phyloP scores from a whole-genome alignment of 2,113 vertebrate species.

The Dipodomys spectabilis region DNA sequence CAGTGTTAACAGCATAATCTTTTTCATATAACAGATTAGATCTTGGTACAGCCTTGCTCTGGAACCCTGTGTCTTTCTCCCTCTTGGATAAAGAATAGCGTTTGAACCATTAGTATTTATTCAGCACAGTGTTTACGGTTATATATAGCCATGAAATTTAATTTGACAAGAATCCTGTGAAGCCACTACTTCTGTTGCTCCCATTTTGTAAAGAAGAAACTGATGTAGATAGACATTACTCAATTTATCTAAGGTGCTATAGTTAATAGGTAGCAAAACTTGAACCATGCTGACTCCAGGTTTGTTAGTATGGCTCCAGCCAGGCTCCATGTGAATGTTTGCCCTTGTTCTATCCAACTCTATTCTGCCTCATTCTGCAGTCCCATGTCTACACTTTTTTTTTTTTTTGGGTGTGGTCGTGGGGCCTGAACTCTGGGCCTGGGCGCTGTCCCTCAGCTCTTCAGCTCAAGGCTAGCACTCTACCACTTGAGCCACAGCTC shows the following conservation, averaged over 20 bases:
- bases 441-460: too few relatives aligned
- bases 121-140: conserved; percentile 14
- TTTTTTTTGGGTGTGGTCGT: too few relatives aligned
- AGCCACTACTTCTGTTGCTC: background rate
- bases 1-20: background rate
- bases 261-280: too few relatives aligned
- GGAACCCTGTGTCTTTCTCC: background rate
- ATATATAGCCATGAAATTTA: conserved; percentile 6
- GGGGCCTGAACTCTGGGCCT: too few relatives aligned
- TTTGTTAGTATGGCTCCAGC: background rate
- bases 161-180: background rate
- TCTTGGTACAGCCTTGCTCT: background rate
- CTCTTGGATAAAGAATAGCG: background rate
- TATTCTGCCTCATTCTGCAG: background rate
- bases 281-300: background rate
- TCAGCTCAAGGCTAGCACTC: too few relatives aligned
- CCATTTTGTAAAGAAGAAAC: conserved; percentile 29
- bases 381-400: too few relatives aligned
- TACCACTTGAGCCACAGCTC: too few relatives aligned
- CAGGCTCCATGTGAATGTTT: background rate
- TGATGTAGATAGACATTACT: background rate
- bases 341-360: background rate
- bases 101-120: background rate
- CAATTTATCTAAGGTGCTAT: background rate
- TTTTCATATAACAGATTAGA: background rate